A percentile compares a stretch with the other conserved stretches of the same genome.
Conservation (phyloP, 2,797 vertebrate species). For the Chaunax sp. region DNA sequence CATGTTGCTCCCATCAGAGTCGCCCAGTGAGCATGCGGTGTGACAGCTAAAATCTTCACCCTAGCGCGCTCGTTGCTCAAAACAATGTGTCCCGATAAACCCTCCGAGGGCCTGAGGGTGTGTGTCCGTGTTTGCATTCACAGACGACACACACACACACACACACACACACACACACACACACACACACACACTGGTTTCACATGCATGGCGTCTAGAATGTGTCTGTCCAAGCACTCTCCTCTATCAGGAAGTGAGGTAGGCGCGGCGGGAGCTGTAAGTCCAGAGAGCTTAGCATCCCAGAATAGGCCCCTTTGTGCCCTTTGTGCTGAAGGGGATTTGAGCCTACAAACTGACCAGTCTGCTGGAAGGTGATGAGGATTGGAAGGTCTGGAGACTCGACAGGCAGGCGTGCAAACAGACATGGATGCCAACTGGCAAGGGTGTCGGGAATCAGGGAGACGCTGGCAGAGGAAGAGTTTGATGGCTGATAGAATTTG, state of each 20-base stretch:
- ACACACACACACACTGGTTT: slow-evolving; percentile 36
- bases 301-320: slow-evolving; percentile 88
- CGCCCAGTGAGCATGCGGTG: slow-evolving; percentile 86
- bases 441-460: slow-evolving; percentile 2
- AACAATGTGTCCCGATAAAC: slow-evolving; percentile 90
- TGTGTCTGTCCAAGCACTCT: slow-evolving; percentile 93
- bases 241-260: slow-evolving; percentile 90
- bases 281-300: slow-evolving; percentile 83
- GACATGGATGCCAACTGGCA: slow-evolving; percentile 51
- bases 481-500: slow-evolving; percentile 36
- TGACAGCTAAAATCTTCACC: slow-evolving; percentile 95
- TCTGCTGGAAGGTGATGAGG: slow-evolving; percentile 92
- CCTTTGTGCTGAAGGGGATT: slow-evolving; percentile 90
- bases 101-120: slow-evolving; percentile 80
- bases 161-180: slow-evolving; percentile 7
- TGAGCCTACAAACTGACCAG: slow-evolving; percentile 87
- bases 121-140: slow-evolving; percentile 24
- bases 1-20: slow-evolving; percentile 69
- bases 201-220: slow-evolving; percentile 77
- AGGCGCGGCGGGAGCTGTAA: slow-evolving; percentile 79
- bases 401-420: slow-evolving; percentile 75
- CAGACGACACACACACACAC: slow-evolving; percentile 25
- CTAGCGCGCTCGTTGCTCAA: slow-evolving; percentile 83
- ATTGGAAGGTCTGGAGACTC: slow-evolving; percentile 82
- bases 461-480: slow-evolving; percentile 16